These are phyloP conservation scores for Achroia grisella DNA, from an alignment of 1,140 invertebrate genomes.

Conservation along the genomic window DNA sequence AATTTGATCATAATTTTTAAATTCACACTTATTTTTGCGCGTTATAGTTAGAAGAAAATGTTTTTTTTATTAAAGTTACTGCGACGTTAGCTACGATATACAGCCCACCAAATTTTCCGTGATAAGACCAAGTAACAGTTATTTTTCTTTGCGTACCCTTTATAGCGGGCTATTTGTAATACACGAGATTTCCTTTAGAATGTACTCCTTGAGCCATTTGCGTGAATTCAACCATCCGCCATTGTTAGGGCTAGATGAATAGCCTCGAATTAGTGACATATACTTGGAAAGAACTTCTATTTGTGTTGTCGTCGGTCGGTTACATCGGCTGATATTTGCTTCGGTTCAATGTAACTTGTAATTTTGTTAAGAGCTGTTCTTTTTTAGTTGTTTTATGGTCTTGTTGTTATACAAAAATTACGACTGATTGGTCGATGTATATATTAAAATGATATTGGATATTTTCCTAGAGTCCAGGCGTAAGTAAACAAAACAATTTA, in stretches of 20 bases:
- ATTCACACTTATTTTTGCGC: too few relatives aligned
- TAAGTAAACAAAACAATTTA: too few relatives aligned
- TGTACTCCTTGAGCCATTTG: conserved; percentile 13
- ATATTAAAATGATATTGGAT: too few relatives aligned
- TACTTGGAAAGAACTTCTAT: conserved; percentile 1
- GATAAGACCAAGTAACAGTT: conserved; percentile 7
- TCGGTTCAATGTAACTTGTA: background rate
- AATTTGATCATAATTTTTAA: too few relatives aligned
- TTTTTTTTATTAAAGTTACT: too few relatives aligned
- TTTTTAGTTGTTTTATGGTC: too few relatives aligned
- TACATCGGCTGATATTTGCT: too few relatives aligned
- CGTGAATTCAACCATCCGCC: conserved; percentile 15
- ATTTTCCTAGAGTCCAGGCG: too few relatives aligned
- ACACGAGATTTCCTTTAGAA: conserved; percentile 17
- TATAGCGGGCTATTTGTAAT: conserved; percentile 19
- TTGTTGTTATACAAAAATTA: too few relatives aligned
- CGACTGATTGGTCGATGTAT: too few relatives aligned
- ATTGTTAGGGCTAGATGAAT: conserved; percentile 18
- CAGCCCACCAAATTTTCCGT: conserved; percentile 9
- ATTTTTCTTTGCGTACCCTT: conserved; percentile 9
- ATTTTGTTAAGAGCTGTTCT: background rate
- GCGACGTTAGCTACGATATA: too few relatives aligned
- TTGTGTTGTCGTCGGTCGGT: background rate
- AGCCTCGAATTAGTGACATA: conserved; percentile 12
- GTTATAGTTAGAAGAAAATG: too few relatives aligned